Evolutionary conservation across 2,797 vertebrate species (phyloP), one percentile per base, ranked within the genome.

Genomic region (Onychomys leucogaster): DNA sequence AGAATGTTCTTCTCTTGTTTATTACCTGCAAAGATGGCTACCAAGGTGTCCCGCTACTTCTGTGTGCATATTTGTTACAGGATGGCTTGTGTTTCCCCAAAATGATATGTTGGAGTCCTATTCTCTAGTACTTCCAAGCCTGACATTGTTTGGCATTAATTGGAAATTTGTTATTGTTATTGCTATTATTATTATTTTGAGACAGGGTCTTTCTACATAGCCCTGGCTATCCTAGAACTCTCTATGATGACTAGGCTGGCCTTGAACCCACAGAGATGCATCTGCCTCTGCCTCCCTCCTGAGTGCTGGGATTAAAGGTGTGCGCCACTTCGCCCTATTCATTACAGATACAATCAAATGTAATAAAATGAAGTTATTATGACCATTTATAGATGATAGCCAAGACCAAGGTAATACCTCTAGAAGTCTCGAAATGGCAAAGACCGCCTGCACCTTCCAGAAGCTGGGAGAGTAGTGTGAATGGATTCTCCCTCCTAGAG

Each of bases 311-410:
- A 32, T 65, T 65, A 65, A 84, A 84, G 82, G 29, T 6, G 2
- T 65, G 41, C 2, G 23, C 59, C 82, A 84, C 41, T 67, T 9
- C 8, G 43, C 32, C 43, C 61, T 67, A 41, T 55, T 88, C 65
- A 83, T 95, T 89, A 94, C 16, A 73, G 78, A 61, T 46, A 6
- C 49, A 80, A 92, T 76, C n/a, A 86, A 85, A 5, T n/a, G 34
- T 11, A 41, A 65, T 80, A 63, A 92, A 94, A 63, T 71, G n/a
- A 95, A 88, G 52, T 71, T 37, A 43, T 43, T 63, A 76, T n/a
- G 19, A 9, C 57, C 69, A 5, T 37, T 43, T 69, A 71, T 17
- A 57, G 37, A 71, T 85, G 75, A 83, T 23, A 25, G 27, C 59
- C 52, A 49, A 89, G 61, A 27, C 82, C 4, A n/a, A 49, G 23